Evolutionary conservation across 92 coral and sea anemone species (phyloP), one percentile per base, ranked within the genome.

Genomic region (Heliopora coerulea): DNA sequence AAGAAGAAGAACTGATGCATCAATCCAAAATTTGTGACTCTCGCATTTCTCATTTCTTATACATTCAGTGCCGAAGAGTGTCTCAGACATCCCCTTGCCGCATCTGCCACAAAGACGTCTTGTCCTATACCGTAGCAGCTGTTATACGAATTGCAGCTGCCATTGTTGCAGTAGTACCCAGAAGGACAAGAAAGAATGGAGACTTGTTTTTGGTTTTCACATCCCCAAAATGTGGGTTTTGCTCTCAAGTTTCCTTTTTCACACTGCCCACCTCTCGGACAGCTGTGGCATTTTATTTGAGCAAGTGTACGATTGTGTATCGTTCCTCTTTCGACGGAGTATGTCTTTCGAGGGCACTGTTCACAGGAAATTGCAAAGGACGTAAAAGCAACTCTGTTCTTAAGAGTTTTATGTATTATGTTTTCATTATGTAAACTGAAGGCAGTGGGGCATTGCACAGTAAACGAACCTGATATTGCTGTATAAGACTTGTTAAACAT

Each of bases 91-190:
- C 4, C 83, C 83, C 1, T 62, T 31, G 2, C 68, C 50, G 64
- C 89, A 85, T 24, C 64, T 28, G 50, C 89, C 89, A 72, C 89
- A 85, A 23, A 81, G 52, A 4, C 46, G 46, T 14, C 86, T 86
- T 9, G 42, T 27, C 46, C 89, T 67, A 59, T 62, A 13, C 86
- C 86, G 44, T 54, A 39, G 23, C 86, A 81, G 6, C 65, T 68
- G 61, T 81, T 85, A 14, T 37, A 60, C 26, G 67, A 26, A 26
- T 60, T 60, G 31, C 26, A 17, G 19, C 24, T 31, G 4, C 24
- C 7, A 5, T 14, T 60, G 33, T n/a, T 60, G 6, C 67, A 37
- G 42, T 11, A 37, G 74, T 85, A 85, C 0, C 64, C 72, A 49
- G 59, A 18, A 6, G 89, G 89, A 19, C 89, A 85, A 0, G 64